These are phyloP conservation scores for Omphaloscelis lunosa DNA, from an alignment of 2,888 invertebrate species.

Conservation along the genomic window DNA sequence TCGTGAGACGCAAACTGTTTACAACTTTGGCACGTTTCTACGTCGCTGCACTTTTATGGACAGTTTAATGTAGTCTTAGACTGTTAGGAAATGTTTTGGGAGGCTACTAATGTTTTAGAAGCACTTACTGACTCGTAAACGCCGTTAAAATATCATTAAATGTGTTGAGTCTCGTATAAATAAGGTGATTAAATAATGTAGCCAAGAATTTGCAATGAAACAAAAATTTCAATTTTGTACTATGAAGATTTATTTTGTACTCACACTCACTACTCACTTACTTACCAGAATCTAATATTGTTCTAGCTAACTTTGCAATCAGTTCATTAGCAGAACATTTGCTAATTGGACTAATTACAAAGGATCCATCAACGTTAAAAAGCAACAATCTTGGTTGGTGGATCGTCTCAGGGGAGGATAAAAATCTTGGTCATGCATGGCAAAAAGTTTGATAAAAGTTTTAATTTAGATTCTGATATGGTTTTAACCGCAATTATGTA, in stretches of 20 bases:
- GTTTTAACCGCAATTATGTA: no score
- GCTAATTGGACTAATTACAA: conserved; percentile 52
- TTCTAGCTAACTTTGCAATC: conserved; percentile 35
- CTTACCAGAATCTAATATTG: conserved; percentile 18
- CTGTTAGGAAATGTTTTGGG: conserved; percentile 53
- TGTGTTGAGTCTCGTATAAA: conserved; percentile 7
- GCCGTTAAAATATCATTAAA: conserved; percentile 24
- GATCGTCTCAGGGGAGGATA: no score
- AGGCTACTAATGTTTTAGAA: conserved; percentile 42
- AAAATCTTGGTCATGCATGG: conserved; percentile 7
- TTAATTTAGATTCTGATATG: not conserved
- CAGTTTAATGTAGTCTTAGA: conserved; percentile 33
- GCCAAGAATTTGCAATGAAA: conserved; percentile 9
- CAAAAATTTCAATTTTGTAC: not conserved
- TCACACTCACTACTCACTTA: not conserved
- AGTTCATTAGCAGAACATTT: conserved; percentile 39
- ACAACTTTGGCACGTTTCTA: conserved; percentile 67
- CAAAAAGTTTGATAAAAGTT: not conserved
- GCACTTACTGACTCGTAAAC: conserved; percentile 47
- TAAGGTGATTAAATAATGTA: conserved; percentile 36
- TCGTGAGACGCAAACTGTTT: conserved; percentile 63
- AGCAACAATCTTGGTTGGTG: conserved; percentile 13
- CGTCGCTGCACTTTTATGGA: conserved; percentile 57
- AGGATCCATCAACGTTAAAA: conserved; percentile 1
- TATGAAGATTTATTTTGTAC: not conserved